phyloP scores from a whole-genome alignment of 2,797 vertebrate genomes.

The Graptemys geographica region DNA sequence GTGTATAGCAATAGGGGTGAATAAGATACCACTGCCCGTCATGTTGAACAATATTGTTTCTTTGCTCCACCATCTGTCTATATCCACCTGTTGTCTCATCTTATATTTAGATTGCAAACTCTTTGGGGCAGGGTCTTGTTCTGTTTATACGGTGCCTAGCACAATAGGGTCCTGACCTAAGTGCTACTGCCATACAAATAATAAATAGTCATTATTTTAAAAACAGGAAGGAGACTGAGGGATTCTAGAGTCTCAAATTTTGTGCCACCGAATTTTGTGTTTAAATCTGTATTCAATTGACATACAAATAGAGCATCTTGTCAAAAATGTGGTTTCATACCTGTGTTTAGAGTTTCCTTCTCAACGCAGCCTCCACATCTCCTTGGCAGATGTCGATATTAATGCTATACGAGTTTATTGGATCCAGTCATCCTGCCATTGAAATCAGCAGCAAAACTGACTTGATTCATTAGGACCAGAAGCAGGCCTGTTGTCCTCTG shows the following conservation, averaged over 20 bases:
- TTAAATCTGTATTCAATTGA: conserved; percentile 68
- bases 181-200: neutral
- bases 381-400: neutral
- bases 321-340: conserved; percentile 60
- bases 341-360: conserved; percentile 38
- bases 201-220: neutral
- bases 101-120: too few relatives aligned
- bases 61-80: too few relatives aligned
- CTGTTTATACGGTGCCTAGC: neutral
- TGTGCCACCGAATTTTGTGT: conserved; percentile 6
- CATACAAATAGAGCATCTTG: conserved; percentile 70
- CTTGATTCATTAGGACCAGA: rapidly evolving
- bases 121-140: neutral
- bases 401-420: rapidly evolving
- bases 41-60: too few relatives aligned
- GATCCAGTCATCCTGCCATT: rapidly evolving
- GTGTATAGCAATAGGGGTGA: too few relatives aligned
- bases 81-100: too few relatives aligned
- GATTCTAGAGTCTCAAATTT: conserved; percentile 22
- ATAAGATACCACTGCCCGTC: too few relatives aligned
- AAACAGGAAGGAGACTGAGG: neutral
- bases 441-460: rapidly evolving
- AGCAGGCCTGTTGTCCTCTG: neutral
- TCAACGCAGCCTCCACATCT: neutral
- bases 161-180: neutral